These are phyloP conservation scores for Zaprionus camerounensis DNA, from an alignment of 1,140 invertebrate genomes.

Conservation along the genomic window DNA sequence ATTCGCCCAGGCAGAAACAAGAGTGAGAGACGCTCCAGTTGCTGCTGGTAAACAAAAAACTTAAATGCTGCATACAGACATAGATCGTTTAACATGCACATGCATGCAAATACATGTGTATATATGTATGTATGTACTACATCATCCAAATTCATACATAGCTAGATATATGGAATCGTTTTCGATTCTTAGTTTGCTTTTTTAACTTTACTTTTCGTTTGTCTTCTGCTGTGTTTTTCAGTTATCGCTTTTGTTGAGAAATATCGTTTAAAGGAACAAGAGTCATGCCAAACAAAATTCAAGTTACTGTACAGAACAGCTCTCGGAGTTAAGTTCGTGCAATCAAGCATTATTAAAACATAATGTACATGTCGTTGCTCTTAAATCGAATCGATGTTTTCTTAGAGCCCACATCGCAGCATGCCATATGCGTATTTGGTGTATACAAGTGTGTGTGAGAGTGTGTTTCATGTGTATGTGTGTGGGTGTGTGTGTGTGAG, in stretches of 20 bases:
- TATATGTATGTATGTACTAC: constrained; percentile 8
- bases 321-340: constrained; percentile 54
- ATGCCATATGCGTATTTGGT: constrained; percentile 48
- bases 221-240: constrained; percentile 21
- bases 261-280: constrained; percentile 79
- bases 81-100: constrained; percentile 41
- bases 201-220: constrained; percentile 20
- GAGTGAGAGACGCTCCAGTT: constrained; percentile 15
- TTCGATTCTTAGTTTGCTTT: constrained; percentile 45
- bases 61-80: constrained; percentile 70
- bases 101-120: background rate
- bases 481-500: constrained; percentile 36
- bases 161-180: constrained; percentile 69
- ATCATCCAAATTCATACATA: constrained; percentile 35
- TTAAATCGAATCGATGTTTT: constrained; percentile 48
- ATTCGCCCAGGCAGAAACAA: constrained; percentile 56
- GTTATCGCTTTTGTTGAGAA: constrained; percentile 55
- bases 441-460: constrained; percentile 23
- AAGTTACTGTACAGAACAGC: constrained; percentile 41
- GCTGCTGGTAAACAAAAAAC: constrained; percentile 61
- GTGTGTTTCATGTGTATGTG: constrained; percentile 22
- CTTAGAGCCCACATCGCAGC: constrained; percentile 52
- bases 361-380: constrained; percentile 74
- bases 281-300: constrained; percentile 68
- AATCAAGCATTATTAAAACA: constrained; percentile 80